Base-by-base conservation (phyloP, 2,797 vertebrate genomes). In the Paedocypris micromegethes region DNA sequence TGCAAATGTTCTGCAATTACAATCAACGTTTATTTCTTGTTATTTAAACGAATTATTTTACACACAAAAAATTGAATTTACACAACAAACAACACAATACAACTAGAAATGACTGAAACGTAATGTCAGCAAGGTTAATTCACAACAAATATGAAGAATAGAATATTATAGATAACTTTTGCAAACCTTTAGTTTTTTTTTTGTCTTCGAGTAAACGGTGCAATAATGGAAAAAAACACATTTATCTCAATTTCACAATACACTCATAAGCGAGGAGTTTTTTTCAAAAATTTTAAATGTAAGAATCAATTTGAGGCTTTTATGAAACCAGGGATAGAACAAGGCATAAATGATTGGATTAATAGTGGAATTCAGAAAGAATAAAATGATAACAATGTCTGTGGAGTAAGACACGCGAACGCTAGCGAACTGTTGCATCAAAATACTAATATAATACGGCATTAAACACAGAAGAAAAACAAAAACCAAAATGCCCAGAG, bases 271-370 rank as follows among this genome's bases (percentile, higher is more conserved):
- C 3, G 70, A 78, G 5, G 76, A 76, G 38, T 75, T 70, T 47
- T 50, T 48, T 40, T 58, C 37, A 64, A 72, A 67, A 5, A 80
- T 68, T 54, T 55, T 63, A 43, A 63, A 68, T 5, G 64, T 75
- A 38, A 78, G 3, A 58, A 78, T 75, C 6, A 78, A 41, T 60
- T 77, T 78, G 4, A 71, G 52, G 45, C 74, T 72, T 9, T 67
- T 77, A 51, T 78, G 67, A 56, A 80, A 80, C 78, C 76, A 78
- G 2, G 74, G 62, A 40, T 80, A 78, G 42, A 80, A 80, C 53
- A 78, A 61, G 2, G 78, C 76, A 67, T 78, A 78, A 60, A 80
- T 75, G 0, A 78, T 46, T 1, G 78, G 78, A 71, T 80, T 80
- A 4, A 80, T 66, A 2, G 67, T 64, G 2, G 78, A 80, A 50